Base-by-base conservation (phyloP, 2,888 invertebrate species). In the Pterobdella sp. region DNA sequence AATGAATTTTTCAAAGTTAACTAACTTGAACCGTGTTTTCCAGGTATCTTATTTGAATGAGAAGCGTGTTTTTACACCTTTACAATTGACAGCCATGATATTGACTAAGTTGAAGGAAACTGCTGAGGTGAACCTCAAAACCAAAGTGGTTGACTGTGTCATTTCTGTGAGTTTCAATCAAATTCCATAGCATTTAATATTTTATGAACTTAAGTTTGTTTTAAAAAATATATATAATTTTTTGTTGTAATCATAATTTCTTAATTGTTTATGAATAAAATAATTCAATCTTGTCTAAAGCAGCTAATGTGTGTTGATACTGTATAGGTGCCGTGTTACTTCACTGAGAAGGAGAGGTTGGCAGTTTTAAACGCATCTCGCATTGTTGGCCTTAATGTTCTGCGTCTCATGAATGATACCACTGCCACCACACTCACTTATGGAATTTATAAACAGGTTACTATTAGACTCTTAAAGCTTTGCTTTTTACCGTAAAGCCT, bases 371-470 rank as follows among this genome's bases (percentile, higher is more conserved):
- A 95, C 86, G 91, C 97, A 49, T 93, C 96, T 72, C 86, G 89
- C 76, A 93, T 96, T 83, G 90, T 95, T 79, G 95, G 91, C 84
- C 86, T 98, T 64, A 96, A 98, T 86, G 93, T 95, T 60, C 86
- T 98, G 72, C 89, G 94, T 76, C 86, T 99, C 72, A 90, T 98
- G 87, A 97, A 97, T 85, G 98, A 99, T 86, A 93, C 95, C 34
- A 93, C 97, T 3, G 94, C 98, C 14, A 94, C 94, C 64, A 95
- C 96, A 36, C 86, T 98, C 70, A 90, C 93, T 67, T 99, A 98
- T 84, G 97, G 97, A 75, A 95, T 99, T 82, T 99, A 98, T 85
- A 96, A 97, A 84, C 70, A 70, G 52, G 63, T 63, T 10, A 7
- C n/a, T 63, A n/a, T n/a, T n/a, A 42, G n/a, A n/a, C n/a, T n/a